Base-by-base conservation (phyloP, 2,888 invertebrate species). In the Zootermopsis nevadensis region DNA sequence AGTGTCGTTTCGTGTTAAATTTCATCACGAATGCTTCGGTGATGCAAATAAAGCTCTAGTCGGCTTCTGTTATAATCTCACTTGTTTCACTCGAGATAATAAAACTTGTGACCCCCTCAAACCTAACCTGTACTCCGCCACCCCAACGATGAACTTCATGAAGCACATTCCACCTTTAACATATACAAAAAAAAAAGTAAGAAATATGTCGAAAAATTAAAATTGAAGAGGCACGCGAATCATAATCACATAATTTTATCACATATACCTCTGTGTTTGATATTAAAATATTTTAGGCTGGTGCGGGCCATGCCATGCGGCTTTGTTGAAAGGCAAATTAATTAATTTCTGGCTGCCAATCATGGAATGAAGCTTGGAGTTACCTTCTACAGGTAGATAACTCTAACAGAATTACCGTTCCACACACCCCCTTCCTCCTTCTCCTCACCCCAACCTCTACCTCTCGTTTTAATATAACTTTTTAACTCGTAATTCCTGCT, bases 321-420 rank as follows among this genome's bases (percentile, higher is more conserved):
- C 86, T 85, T 85, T 84, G 85, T 84, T 84, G 85, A 86, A 86
- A 86, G 84, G 85, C 85, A 84, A 86, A 85, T 85, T 86, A 86
- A 86, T 86, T 86, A 86, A 86, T 86, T 85, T 85, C 85, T 85
- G 83, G 83, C 86, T 86, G 86, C 85, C 86, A 86, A 86, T 86
- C 86, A 86, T 81, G 79, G 82, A 55, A 60, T 66, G 82, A 66
- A 77, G 81, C 66, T 27, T n/a, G 27, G 79, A 77, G 81, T 53
- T 42, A 74, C 77, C 55, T 79, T 69, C 72, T 66, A 53, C 83
- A 83, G 83, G 83, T 83, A 80, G 85, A 81, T 69, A 42, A 53
- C 81, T 67, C n/a, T 55, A 66, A 80, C 81, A 66, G 55, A 77
- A 55, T 67, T 80, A 53, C 72, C 76, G 81, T 72, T 33, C 82